Evolutionary conservation across 1,140 invertebrate genomes (phyloP).

Genomic region (Drosophila obscura): DNA sequence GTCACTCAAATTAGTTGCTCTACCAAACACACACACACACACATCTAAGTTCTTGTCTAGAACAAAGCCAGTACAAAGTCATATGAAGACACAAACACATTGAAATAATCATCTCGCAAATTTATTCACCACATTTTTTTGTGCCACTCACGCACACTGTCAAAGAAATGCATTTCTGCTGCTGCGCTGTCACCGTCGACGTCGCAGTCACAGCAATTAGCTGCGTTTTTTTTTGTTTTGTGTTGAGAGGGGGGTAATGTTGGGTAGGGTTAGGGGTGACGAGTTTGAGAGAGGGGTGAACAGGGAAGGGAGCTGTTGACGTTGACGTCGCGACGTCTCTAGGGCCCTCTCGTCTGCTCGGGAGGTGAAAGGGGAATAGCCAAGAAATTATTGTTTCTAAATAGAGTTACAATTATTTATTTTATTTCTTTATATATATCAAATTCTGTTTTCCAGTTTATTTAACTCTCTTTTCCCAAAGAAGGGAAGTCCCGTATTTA

Average conservation of each 20-base stretch:
- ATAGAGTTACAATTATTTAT: no score
- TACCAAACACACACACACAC: slow-evolving; percentile 30
- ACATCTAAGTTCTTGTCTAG: slow-evolving; percentile 25
- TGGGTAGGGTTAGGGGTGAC: slow-evolving; percentile 2
- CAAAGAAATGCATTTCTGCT: slow-evolving; percentile 56
- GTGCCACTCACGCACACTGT: slow-evolving; percentile 47
- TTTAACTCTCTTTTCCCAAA: no score
- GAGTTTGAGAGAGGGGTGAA: no score
- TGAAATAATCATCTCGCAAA: slow-evolving; percentile 49
- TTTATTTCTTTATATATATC: no score
- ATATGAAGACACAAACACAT: slow-evolving; percentile 26
- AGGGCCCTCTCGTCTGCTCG: no score
- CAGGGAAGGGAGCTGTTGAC: no score
- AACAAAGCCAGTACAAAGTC: slow-evolving; percentile 45
- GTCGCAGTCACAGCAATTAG: slow-evolving; percentile 69
- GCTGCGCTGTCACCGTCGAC: slow-evolving; percentile 65
- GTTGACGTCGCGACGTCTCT: no score
- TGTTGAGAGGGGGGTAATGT: background rate
- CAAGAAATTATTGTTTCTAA: no score
- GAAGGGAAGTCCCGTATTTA: no score
- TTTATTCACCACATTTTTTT: slow-evolving; percentile 77
- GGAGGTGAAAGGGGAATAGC: no score
- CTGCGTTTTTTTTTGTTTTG: slow-evolving; percentile 45
- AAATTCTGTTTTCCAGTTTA: no score
- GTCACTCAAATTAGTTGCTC: slow-evolving; percentile 49